Percentiles rank a stretch among this genome's conserved stretches.
These are phyloP conservation scores for Leiothrix lutea DNA, from an alignment of 2,113 vertebrate genomes.

Conservation along the genomic window DNA sequence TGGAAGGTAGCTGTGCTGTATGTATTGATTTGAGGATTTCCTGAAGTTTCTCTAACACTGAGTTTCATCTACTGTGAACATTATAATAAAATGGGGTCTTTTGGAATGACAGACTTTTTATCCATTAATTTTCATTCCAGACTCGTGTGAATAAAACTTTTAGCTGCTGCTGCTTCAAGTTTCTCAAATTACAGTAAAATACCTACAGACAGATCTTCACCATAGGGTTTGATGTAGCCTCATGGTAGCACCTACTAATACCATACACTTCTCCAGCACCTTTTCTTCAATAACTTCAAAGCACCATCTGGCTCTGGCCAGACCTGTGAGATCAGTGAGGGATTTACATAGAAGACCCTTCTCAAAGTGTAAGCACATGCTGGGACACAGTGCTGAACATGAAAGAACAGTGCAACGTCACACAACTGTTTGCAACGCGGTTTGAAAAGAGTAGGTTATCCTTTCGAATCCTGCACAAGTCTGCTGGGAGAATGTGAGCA, in stretches of 20 bases:
- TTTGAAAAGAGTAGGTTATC: not conserved
- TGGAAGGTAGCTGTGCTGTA: not conserved
- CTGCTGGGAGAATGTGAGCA: not conserved
- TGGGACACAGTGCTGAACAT: not conserved
- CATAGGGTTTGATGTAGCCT: not conserved
- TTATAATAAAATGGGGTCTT: not conserved
- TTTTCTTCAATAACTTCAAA: not conserved
- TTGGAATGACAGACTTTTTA: not conserved
- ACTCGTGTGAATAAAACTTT: not conserved
- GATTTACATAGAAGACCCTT: not conserved
- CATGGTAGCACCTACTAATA: not conserved
- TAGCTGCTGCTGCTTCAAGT: not conserved
- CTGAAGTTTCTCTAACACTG: not conserved
- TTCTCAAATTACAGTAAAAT: not conserved
- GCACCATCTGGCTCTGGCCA: not conserved
- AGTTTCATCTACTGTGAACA: not conserved
- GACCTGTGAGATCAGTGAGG: not conserved
- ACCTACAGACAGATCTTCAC: not conserved
- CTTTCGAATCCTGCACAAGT: not conserved
- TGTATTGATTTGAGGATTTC: not conserved
- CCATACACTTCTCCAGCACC: not conserved
- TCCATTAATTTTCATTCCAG: not conserved
- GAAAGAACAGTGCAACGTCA: not conserved
- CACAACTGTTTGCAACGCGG: not conserved
- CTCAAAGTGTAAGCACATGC: not conserved